phyloP scores from a whole-genome alignment of 2,888 invertebrate genomes.

The Drosophila tripunctata region DNA sequence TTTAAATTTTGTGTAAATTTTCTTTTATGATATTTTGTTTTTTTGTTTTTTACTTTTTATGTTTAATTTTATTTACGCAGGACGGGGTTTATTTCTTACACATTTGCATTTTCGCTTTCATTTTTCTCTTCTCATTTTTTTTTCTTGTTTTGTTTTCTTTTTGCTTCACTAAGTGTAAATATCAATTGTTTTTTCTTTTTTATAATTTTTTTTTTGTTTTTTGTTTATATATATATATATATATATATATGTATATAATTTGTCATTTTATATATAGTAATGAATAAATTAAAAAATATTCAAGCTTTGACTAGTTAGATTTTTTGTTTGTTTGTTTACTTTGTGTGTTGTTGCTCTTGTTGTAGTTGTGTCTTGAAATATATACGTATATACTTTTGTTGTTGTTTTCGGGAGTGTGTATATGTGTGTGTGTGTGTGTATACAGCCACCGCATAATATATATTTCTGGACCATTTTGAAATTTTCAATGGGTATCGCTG shows the following conservation, averaged over 20 bases:
- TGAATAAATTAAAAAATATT: conserved; percentile 81
- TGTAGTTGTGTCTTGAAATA: conserved; percentile 14
- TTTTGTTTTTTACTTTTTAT: conserved; percentile 55
- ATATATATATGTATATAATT: conserved; percentile 55
- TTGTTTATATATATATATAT: conserved; percentile 58
- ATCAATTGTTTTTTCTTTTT: conserved; percentile 71
- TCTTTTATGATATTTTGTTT: conserved; percentile 71
- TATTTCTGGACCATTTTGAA: conserved; percentile 1
- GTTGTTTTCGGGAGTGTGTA: conserved; percentile 13
- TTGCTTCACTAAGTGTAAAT: conserved; percentile 82
- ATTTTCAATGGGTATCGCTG: not conserved
- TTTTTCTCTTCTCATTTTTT: conserved; percentile 51
- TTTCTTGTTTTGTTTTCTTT: conserved; percentile 54
- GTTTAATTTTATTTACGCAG: conserved; percentile 82
- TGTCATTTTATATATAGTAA: conserved; percentile 41
- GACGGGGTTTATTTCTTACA: conserved; percentile 82
- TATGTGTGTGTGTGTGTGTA: conserved; percentile 4
- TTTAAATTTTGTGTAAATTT: conserved; percentile 80
- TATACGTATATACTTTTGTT: conserved; percentile 14
- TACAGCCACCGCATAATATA: conserved; percentile 20
- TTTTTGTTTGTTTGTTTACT: conserved; percentile 55
- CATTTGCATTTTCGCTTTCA: conserved; percentile 72
- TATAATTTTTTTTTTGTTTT: conserved; percentile 27
- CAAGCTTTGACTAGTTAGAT: conserved; percentile 80
- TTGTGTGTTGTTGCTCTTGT: conserved; percentile 27